These are phyloP conservation scores for Anoplius nigerrimus DNA, from an alignment of 2,888 invertebrate genomes.

Conservation along the genomic window DNA sequence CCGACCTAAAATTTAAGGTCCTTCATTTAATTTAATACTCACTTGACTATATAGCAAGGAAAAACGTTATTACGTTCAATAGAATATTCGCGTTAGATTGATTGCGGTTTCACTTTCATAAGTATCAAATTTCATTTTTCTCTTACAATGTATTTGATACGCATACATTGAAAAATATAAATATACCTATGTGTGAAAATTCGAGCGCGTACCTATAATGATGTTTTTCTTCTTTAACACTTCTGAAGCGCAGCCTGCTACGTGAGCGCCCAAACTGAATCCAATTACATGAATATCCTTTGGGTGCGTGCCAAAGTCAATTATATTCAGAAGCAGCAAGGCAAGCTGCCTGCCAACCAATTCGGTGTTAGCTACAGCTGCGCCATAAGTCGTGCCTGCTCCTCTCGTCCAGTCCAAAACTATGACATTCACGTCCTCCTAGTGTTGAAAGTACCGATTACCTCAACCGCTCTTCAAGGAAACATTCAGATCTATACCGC, in stretches of 20 bases:
- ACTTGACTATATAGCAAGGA: too few species aligned
- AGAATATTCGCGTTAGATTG: too few species aligned
- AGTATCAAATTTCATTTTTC: too few species aligned
- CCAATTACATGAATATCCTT: constrained; percentile 77
- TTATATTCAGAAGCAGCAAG: constrained; percentile 76
- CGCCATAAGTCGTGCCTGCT: constrained; percentile 78
- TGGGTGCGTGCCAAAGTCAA: constrained; percentile 75
- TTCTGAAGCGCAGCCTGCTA: constrained; percentile 79
- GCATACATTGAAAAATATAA: too few species aligned
- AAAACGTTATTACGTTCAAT: too few species aligned
- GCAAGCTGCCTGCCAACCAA: constrained; percentile 79
- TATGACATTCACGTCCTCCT: constrained; percentile 78
- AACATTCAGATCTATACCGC: not conserved
- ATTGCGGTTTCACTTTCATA: too few species aligned
- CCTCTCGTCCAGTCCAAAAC: constrained; percentile 79
- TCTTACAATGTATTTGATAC: too few species aligned
- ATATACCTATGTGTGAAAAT: too few species aligned
- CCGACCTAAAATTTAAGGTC: constrained; percentile 75
- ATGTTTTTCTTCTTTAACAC: constrained; percentile 74
- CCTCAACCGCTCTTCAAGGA: not conserved
- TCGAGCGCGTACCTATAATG: constrained; percentile 59
- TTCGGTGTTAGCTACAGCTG: constrained; percentile 80
- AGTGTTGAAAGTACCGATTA: constrained; percentile 4
- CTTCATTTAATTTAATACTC: too few species aligned
- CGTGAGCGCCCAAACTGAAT: constrained; percentile 80